Conservation (phyloP, 2,888 invertebrate species). For the Amiota minor region DNA sequence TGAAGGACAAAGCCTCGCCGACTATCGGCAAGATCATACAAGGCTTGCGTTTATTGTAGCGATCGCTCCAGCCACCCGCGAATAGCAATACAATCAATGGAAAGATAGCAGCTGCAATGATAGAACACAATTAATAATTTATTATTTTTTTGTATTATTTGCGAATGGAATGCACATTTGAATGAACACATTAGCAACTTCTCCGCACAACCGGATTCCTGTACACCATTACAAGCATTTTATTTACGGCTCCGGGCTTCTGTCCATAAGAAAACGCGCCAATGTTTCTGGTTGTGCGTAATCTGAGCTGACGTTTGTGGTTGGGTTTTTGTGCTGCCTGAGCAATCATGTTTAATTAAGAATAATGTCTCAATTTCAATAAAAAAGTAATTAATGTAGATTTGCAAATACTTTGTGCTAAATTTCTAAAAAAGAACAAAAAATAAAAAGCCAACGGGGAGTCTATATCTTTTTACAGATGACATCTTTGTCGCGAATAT, state of each 20-base stretch:
- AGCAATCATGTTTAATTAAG: conserved; percentile 16
- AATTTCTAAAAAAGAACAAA: background rate
- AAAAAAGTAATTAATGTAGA: conserved; percentile 18
- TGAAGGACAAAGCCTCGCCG: conserved; percentile 67
- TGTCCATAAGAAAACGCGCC: too few species aligned
- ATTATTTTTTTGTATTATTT: conserved; percentile 4
- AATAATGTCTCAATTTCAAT: background rate
- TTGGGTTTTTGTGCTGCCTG: background rate
- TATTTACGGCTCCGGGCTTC: too few species aligned
- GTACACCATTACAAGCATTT: too few species aligned
- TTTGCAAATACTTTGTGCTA: background rate
- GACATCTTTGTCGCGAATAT: background rate
- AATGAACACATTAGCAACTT: too few species aligned
- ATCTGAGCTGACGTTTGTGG: background rate
- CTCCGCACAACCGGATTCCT: too few species aligned
- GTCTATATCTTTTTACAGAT: background rate
- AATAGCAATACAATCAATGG: conserved; percentile 72
- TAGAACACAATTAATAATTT: background rate
- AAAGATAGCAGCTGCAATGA: conserved; percentile 67
- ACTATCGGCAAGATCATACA: conserved; percentile 72
- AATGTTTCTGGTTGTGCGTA: background rate
- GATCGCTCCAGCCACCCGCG: conserved; percentile 73
- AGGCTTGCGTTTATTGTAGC: conserved; percentile 71
- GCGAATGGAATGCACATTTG: background rate
- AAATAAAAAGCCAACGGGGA: background rate